Evolutionary conservation across 2,797 vertebrate species (phyloP).

Genomic region (Notoglanidium macrostoma): DNA sequence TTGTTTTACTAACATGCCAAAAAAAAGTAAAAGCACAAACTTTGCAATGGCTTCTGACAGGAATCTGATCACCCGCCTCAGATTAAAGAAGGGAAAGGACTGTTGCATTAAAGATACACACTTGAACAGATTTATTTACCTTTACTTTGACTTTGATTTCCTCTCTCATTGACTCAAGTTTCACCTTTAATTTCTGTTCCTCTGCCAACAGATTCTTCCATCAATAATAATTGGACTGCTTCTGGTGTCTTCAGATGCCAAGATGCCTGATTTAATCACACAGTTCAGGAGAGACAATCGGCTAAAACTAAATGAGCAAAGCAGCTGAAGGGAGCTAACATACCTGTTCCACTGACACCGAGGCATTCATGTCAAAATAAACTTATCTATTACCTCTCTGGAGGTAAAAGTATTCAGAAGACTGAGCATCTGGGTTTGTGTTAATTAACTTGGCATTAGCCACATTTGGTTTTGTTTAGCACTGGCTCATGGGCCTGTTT

Average conservation of each 20-base stretch:
- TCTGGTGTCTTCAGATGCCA: slow-evolving; percentile 50
- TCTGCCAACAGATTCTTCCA: slow-evolving; percentile 40
- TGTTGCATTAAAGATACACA: slow-evolving; percentile 27
- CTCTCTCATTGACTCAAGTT: slow-evolving; percentile 35
- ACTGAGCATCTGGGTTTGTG: slow-evolving; percentile 73
- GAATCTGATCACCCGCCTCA: slow-evolving; percentile 21
- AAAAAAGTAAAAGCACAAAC: neutral
- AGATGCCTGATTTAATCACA: slow-evolving; percentile 65
- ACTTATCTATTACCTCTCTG: slow-evolving; percentile 67
- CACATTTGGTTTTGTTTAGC: slow-evolving; percentile 69
- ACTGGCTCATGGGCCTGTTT: slow-evolving; percentile 64
- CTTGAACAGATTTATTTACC: slow-evolving; percentile 24
- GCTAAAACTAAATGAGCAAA: slow-evolving; percentile 66
- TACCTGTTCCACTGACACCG: slow-evolving; percentile 62
- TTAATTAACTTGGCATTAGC: slow-evolving; percentile 82
- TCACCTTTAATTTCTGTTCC: slow-evolving; percentile 45
- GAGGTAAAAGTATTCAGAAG: slow-evolving; percentile 58
- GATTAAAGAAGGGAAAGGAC: slow-evolving; percentile 15
- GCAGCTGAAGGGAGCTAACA: slow-evolving; percentile 58
- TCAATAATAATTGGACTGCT: slow-evolving; percentile 51
- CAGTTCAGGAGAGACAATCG: slow-evolving; percentile 52
- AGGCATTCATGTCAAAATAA: slow-evolving; percentile 62
- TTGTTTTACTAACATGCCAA: neutral
- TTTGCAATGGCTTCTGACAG: slow-evolving; percentile 35
- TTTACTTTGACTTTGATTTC: slow-evolving; percentile 40